Conservation (phyloP, 2,888 invertebrate species). For the Octonoba sinensis region DNA sequence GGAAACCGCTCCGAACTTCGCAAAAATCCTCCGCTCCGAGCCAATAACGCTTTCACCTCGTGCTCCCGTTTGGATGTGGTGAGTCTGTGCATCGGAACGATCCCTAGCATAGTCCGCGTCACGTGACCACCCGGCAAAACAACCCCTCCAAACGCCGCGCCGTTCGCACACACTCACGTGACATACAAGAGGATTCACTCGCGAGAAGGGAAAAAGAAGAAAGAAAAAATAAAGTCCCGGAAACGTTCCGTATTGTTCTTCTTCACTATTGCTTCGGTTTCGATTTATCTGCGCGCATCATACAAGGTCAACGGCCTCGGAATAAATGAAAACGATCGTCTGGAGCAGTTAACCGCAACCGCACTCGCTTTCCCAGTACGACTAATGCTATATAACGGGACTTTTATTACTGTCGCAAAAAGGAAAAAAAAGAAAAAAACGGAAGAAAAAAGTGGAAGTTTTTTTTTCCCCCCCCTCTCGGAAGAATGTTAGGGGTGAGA, state of each 20-base stretch:
- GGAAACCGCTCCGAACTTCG: not conserved
- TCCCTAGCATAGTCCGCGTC: slow-evolving; percentile 24
- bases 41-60: slow-evolving; percentile 13
- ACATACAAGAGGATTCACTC: slow-evolving; percentile 6
- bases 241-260: slow-evolving; percentile 47
- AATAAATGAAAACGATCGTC: slow-evolving; percentile 25
- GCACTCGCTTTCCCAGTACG: not conserved
- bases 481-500: too few relatives aligned
- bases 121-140: slow-evolving; percentile 16
- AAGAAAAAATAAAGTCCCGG: slow-evolving; percentile 20
- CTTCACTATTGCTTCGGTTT: slow-evolving; percentile 26
- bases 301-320: slow-evolving; percentile 37
- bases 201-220: not conserved
- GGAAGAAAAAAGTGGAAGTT: too few relatives aligned
- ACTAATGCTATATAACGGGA: not conserved
- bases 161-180: slow-evolving; percentile 18
- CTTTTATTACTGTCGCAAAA: too few relatives aligned
- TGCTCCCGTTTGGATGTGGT: slow-evolving; percentile 15
- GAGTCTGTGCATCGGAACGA: slow-evolving; percentile 11
- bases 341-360: slow-evolving; percentile 13
- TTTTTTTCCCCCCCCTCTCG: too few relatives aligned
- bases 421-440: too few relatives aligned
- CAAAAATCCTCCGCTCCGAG: too few relatives aligned
- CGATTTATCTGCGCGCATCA: slow-evolving; percentile 45
- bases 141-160: slow-evolving; percentile 19